A percentile compares a stretch with the other conserved stretches of the same genome.
phyloP scores from a whole-genome alignment of 1,140 invertebrate genomes.

The Drosophila kikkawai region DNA sequence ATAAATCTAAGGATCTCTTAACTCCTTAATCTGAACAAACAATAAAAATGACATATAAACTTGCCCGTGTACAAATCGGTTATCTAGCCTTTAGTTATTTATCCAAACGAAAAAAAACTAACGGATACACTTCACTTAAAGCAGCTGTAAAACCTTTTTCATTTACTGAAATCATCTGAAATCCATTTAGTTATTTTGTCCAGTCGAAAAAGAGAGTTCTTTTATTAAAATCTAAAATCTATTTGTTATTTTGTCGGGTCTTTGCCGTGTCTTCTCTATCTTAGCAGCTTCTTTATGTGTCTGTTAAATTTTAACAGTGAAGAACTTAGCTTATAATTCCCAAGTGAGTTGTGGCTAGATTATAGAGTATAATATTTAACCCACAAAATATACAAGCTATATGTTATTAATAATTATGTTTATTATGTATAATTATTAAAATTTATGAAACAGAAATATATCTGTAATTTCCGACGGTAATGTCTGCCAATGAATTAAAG shows the following conservation, averaged over 20 bases:
- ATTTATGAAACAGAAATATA: background rate
- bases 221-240: no score
- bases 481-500: no score
- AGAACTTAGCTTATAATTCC: background rate
- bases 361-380: background rate
- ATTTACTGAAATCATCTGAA: no score
- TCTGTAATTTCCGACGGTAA: background rate
- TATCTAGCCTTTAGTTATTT: background rate
- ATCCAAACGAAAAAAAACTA: background rate
- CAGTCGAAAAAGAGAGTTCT: no score
- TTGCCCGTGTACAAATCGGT: background rate
- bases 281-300: background rate
- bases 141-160: no score
- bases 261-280: no score
- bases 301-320: background rate
- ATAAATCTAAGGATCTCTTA: background rate
- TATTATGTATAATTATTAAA: background rate
- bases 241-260: background rate
- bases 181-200: background rate
- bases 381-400: background rate
- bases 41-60: background rate
- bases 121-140: background rate
- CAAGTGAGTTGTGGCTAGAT: background rate
- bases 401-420: no score
- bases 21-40: background rate